These are phyloP conservation scores for Prionailurus bengalensis DNA, from an alignment of 2,113 vertebrate species.

Conservation along the genomic window DNA sequence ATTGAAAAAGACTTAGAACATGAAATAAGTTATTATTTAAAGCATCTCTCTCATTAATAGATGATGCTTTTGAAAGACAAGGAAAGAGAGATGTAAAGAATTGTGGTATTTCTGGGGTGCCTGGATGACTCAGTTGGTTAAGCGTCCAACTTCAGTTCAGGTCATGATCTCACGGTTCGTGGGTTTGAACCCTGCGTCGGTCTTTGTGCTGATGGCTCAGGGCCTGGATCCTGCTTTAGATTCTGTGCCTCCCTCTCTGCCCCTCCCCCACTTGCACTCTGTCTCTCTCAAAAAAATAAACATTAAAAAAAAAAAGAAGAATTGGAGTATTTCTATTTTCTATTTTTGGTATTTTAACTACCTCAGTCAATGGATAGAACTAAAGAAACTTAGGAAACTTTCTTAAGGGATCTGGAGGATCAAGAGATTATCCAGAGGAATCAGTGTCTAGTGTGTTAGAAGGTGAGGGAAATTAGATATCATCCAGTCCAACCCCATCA, in stretches of 20 bases:
- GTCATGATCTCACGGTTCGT: too few relatives aligned
- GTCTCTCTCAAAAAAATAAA: too few relatives aligned
- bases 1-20: conserved; percentile 32
- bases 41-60: not conserved
- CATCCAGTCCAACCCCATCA: not conserved
- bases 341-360: conserved; percentile 50
- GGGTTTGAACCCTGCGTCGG: too few relatives aligned
- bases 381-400: conserved; percentile 39
- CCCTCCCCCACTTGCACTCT: too few relatives aligned
- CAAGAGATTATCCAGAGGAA: not conserved
- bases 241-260: too few relatives aligned
- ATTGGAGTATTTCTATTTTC: not conserved
- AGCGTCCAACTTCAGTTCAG: too few relatives aligned
- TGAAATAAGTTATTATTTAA: conserved; percentile 53
- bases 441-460: not conserved
- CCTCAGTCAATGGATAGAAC: conserved; percentile 22
- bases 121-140: too few relatives aligned
- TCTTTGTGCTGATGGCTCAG: too few relatives aligned
- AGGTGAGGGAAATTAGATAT: not conserved
- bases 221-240: too few relatives aligned
- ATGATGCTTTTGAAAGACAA: not conserved
- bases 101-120: not conserved
- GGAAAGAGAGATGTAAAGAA: not conserved
- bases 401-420: not conserved
- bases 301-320: too few relatives aligned